A percentile compares a stretch with the other conserved stretches of the same genome.
phyloP scores from a whole-genome alignment of 2,888 invertebrate genomes.

The Idaea dimidiata region DNA sequence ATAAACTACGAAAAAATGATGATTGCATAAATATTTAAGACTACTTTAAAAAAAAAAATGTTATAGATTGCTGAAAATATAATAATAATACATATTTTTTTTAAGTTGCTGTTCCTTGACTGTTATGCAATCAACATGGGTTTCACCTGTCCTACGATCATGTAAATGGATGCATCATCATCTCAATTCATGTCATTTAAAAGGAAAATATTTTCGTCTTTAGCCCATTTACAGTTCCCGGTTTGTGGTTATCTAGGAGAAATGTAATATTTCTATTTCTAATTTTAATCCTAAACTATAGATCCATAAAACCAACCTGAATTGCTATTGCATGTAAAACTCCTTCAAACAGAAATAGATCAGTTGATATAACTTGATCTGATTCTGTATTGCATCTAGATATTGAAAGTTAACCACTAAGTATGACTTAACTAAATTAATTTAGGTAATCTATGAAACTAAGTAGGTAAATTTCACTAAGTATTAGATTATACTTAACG shows the following conservation, averaged over 20 bases:
- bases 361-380: neutral
- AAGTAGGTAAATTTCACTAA: neutral
- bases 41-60: slow-evolving; percentile 21
- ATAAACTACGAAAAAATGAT: slow-evolving; percentile 35
- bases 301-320: neutral
- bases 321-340: neutral
- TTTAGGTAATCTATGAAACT: neutral
- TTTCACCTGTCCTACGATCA: slow-evolving; percentile 53
- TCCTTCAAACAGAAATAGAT: neutral
- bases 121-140: slow-evolving; percentile 54
- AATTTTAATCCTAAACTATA: neutral
- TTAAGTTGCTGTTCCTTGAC: slow-evolving; percentile 26
- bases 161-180: slow-evolving; percentile 25
- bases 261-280: neutral
- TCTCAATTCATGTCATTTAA: slow-evolving; percentile 30
- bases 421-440: neutral
- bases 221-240: neutral
- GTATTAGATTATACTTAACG: neutral
- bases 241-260: slow-evolving; percentile 5
- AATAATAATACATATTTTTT: slow-evolving; percentile 9
- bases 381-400: neutral
- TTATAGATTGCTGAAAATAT: slow-evolving; percentile 4
- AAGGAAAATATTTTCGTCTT: slow-evolving; percentile 1
- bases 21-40: slow-evolving; percentile 56
- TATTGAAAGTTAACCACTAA: neutral